A percentile compares a stretch with the other conserved stretches of the same genome.
Conservation (phyloP, 1,140 invertebrate genomes). For the Eueides isabella region DNA sequence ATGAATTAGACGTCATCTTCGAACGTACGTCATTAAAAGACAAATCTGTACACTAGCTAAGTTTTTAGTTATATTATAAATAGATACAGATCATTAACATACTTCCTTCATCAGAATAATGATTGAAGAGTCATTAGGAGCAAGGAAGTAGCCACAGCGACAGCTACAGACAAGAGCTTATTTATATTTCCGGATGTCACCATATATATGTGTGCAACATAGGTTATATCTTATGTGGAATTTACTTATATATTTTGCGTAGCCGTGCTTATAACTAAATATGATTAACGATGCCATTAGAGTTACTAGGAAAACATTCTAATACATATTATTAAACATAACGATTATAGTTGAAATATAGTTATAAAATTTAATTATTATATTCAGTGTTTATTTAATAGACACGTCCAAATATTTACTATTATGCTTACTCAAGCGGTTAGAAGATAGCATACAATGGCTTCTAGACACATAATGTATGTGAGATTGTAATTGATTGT, state of each 20-base stretch:
- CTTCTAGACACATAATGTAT: conserved; percentile 23
- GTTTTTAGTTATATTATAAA: conserved; percentile 18
- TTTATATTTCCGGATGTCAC: conserved; percentile 40
- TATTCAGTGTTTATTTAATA: background rate
- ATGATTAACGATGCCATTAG: too few relatives aligned
- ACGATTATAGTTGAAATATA: background rate
- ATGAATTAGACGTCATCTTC: background rate
- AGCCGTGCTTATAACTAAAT: background rate
- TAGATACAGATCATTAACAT: conserved; percentile 25
- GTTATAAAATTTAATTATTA: background rate
- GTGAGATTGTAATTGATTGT: conserved; percentile 9
- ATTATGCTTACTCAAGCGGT: conserved; percentile 9
- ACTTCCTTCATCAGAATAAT: conserved; percentile 34
- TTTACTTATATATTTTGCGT: background rate
- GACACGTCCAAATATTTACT: conserved; percentile 8
- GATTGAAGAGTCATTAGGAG: conserved; percentile 45
- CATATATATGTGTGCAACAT: background rate
- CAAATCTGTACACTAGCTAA: background rate
- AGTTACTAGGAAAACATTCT: too few relatives aligned
- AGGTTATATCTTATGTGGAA: background rate
- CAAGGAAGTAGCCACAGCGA: conserved; percentile 35
- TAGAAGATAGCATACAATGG: background rate
- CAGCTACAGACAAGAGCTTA: conserved; percentile 8
- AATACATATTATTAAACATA: background rate
- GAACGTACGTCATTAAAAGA: background rate